Evolutionary conservation across 2,888 invertebrate genomes (phyloP).

Genomic region (Dolomedes plantarius): DNA sequence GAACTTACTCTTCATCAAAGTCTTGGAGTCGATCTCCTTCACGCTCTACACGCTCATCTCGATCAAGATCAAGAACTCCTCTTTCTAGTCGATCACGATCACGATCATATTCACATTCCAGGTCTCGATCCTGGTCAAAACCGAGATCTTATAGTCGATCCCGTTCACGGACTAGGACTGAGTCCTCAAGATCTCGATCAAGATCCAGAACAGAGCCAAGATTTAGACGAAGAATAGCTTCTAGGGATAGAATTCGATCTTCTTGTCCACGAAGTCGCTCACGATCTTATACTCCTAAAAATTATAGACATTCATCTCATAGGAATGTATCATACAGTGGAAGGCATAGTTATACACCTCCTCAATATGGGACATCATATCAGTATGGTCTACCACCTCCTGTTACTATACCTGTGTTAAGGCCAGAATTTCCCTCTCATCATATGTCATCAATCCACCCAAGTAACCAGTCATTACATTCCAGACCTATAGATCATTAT

Average conservation of each 20-base stretch:
- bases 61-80: constrained; percentile 50
- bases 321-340: constrained; percentile 18
- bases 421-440: constrained; percentile 40
- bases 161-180: constrained; percentile 51
- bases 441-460: constrained; percentile 52
- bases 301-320: constrained; percentile 15
- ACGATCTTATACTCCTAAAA: constrained; percentile 45
- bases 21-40: constrained; percentile 49
- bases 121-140: constrained; percentile 68
- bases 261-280: constrained; percentile 31
- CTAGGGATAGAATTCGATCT: constrained; percentile 48
- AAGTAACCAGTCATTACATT: constrained; percentile 27
- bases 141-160: constrained; percentile 63
- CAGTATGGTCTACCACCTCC: constrained; percentile 40
- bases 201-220: constrained; percentile 48
- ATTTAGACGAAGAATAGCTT: constrained; percentile 17
- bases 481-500: constrained; percentile 51
- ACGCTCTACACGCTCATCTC: constrained; percentile 15
- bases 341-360: constrained; percentile 34
- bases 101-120: constrained; percentile 48
- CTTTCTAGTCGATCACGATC: constrained; percentile 52
- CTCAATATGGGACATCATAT: constrained; percentile 46
- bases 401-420: constrained; percentile 33
- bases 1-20: constrained; percentile 42
- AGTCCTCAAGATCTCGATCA: constrained; percentile 59